Evolutionary conservation across 2,888 invertebrate genomes (phyloP), one percentile per base, ranked within the genome.

Genomic region (Microchrysa polita): DNA sequence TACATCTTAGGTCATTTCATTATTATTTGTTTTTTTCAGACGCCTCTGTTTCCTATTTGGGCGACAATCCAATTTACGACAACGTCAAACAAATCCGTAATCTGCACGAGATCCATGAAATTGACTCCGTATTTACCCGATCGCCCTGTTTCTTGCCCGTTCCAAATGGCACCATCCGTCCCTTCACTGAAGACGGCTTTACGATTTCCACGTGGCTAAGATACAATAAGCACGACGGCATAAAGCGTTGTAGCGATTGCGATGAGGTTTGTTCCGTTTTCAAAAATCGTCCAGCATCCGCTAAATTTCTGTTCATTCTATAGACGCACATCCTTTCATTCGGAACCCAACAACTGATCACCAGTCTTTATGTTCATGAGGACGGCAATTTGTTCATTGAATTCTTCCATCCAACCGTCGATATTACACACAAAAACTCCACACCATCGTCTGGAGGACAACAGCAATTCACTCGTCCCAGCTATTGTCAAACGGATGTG

Each of bases 141-240:
- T 78, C 84, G 5, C 81, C 83, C 5, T 83, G 82, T 75, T 80
- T 85, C 67, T 77, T 84, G 55, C 85, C 84, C 1, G 79, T 85
- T 14, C 82, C 82, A 1, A 79, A 82, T 75, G 78, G 81, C 0
- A 81, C 80, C 2, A 74, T 85, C 48, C 73, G 75, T 10, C 75
- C 77, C 5, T 85, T 84, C 83, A 79, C 79, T 9, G 79, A 78
- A 20, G 81, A 82, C 1, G 85, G 85, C 0, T 78, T 84, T 23
- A 84, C 83, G 0, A 61, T 84, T 5, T 82, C 85, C 0, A 74
- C 83, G 0, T 85, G 85, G 85, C 76, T 84, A 71, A 81, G 83
- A 75, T 72, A 83, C 1, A 82, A 82, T 53, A 16, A 4, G 40
- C 27, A 18, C 40, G 42, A 63, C 1, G 60, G 65, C 23, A 22